Evolutionary conservation across 1,140 invertebrate species (phyloP), one percentile per base, ranked within the genome.

Genomic region (Scaptomyza graminum): DNA sequence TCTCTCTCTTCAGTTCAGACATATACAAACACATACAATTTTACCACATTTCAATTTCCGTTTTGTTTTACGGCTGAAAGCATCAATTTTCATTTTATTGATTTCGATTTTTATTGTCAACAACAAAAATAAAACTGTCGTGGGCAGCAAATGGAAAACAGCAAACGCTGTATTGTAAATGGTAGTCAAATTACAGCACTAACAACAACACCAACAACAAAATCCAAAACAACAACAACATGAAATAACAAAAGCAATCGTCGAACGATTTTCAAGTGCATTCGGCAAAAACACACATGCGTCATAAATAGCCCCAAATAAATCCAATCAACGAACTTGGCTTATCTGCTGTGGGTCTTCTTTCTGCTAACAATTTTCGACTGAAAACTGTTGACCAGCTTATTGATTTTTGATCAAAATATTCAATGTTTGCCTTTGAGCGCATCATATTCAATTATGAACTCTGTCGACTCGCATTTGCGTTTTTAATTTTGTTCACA

Each of bases 61-160:
- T 79, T 83, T 84, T 83, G 79, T 83, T 84, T 83, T 83, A 83
- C 72, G 71, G 72, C 75, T 84, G 76, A 83, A 83, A 79, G 79
- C 80, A 79, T 83, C 79, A 83, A 83, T 83, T 83, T 83, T 83
- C 79, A 77, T 83, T 83, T 83, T 83, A 84, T 83, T 83, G 79
- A 83, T 83, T 83, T 83, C 79, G 76, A 76, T 76, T 83, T 83
- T 84, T 84, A 84, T 73, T 75, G 79, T 77, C 80, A 74, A 70
- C 70, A 79, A 49, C 75, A 79, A 79, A 39, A 79, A 44, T 37
- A 61, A 49, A 9, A n/a, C 52, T 1, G 25, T 34, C n/a, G 34
- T n/a, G 43, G 37, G 16, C 43, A 31, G 43, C 67, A 39, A 74
- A 69, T 69, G 51, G 57, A 68, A 68, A 74, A 69, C 65, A 59